phyloP scores from a whole-genome alignment of 1,140 invertebrate genomes.

The Cotesia glomerata region DNA sequence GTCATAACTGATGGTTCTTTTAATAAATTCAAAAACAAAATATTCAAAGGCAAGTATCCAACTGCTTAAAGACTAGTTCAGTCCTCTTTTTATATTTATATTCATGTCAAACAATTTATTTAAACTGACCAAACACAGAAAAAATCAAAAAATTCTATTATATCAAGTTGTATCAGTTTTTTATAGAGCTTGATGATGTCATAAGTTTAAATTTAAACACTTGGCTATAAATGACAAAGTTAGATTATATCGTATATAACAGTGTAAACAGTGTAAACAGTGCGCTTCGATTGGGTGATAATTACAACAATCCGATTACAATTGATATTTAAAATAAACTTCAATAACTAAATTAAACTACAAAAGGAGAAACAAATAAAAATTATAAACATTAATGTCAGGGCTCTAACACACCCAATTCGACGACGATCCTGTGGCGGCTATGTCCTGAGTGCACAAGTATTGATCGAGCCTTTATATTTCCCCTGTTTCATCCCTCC shows the following conservation, averaged over 20 bases:
- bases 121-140: neutral
- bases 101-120: neutral
- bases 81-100: too few species aligned
- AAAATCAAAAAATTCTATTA: neutral
- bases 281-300: neutral
- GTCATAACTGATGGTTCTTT: neutral
- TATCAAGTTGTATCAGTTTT: neutral
- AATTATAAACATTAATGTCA: neutral
- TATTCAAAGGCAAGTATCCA: too few species aligned
- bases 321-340: neutral
- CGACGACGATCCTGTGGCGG: constrained; percentile 23
- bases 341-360: too few species aligned
- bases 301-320: neutral
- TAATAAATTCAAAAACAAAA: too few species aligned
- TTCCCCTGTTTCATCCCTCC: too few species aligned
- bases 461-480: constrained; percentile 44
- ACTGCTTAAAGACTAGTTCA: too few species aligned
- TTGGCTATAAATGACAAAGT: constrained; percentile 2
- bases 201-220: neutral
- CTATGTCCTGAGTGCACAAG: constrained; percentile 44
- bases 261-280: neutral
- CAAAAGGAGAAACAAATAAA: neutral
- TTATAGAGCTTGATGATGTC: neutral
- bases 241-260: neutral
- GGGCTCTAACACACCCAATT: constrained; percentile 11